These are phyloP conservation scores for Helicolenus hilgendorfi DNA, from an alignment of 2,797 vertebrate species.

Conservation along the genomic window DNA sequence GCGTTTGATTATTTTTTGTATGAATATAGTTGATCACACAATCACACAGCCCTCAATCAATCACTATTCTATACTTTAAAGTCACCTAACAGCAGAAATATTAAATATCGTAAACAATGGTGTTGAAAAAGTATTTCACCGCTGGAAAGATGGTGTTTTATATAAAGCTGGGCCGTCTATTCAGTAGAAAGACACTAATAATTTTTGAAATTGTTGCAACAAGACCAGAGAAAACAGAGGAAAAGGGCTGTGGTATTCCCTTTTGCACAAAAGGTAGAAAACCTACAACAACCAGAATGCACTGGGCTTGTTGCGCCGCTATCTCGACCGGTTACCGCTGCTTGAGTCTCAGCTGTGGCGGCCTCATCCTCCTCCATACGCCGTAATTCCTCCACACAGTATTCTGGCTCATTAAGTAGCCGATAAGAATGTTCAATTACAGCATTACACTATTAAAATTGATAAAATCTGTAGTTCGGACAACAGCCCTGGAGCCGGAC, in stretches of 20 bases:
- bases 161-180: background rate
- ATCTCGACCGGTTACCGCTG: background rate
- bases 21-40: background rate
- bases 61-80: background rate
- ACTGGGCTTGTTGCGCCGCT: background rate
- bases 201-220: background rate
- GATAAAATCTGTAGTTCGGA: background rate
- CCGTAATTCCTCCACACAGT: background rate
- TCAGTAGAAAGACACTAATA: background rate
- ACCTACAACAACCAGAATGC: background rate
- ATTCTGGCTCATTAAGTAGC: background rate
- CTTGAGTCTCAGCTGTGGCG: background rate
- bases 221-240: background rate
- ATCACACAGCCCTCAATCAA: background rate
- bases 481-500: background rate
- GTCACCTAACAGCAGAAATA: background rate
- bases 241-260: background rate
- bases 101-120: background rate
- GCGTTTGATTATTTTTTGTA: background rate
- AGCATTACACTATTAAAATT: background rate
- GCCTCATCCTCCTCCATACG: background rate
- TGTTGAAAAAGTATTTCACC: background rate
- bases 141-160: background rate
- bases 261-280: background rate
- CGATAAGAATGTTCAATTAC: background rate